Evolutionary conservation across 2,888 invertebrate species (phyloP).

Genomic region (Rotaria magnacalcarata): DNA sequence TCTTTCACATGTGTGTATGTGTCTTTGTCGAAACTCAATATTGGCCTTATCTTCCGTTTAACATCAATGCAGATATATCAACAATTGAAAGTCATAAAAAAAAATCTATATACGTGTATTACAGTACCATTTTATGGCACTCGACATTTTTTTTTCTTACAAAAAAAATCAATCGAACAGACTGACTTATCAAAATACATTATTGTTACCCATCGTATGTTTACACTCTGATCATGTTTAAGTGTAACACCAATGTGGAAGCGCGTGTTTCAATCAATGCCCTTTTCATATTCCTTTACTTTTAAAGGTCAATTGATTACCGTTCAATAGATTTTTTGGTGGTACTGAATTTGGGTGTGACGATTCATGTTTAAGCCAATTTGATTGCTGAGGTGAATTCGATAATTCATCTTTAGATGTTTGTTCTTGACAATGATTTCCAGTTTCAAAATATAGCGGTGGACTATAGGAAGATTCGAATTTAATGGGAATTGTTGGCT

Average conservation of each 20-base stretch:
- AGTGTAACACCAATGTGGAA: slow-evolving; percentile 23
- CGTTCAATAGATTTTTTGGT: slow-evolving; percentile 10
- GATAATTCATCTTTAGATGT: neutral
- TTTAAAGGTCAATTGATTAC: slow-evolving; percentile 1
- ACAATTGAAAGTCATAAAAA: slow-evolving; percentile 6
- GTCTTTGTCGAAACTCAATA: neutral
- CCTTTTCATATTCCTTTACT: neutral
- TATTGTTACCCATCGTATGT: neutral
- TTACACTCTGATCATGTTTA: neutral
- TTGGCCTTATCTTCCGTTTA: neutral
- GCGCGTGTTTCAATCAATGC: neutral
- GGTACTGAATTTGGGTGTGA: neutral
- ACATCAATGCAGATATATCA: neutral
- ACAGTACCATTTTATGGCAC: slow-evolving; percentile 11
- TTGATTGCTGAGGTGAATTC: neutral
- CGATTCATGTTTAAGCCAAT: neutral
- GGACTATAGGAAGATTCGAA: neutral
- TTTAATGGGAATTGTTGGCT: neutral
- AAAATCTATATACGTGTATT: neutral
- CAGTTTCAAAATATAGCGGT: neutral
- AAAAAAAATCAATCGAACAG: neutral
- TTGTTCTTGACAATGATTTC: neutral
- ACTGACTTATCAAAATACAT: neutral
- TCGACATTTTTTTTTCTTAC: slow-evolving; percentile 23
- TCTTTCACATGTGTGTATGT: neutral